Base-by-base conservation (phyloP, 2,113 vertebrate species). In the Elephantulus edwardii region DNA sequence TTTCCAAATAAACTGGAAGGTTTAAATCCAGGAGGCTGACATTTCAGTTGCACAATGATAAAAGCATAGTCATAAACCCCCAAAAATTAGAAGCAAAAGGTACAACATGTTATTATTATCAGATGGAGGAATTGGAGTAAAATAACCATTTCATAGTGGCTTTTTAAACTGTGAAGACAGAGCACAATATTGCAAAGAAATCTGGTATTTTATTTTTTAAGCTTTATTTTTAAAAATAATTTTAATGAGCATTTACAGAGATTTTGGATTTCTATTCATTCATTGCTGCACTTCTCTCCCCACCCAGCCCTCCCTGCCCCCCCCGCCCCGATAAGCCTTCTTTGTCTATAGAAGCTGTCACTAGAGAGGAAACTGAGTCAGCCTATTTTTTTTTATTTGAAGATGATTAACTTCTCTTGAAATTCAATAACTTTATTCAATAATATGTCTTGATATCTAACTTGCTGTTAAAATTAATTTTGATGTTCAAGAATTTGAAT, bases 171-270 rank as follows among this genome's bases (percentile, higher is more conserved):
- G 30, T 48, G 75, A 95, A 90, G 91, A 88, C 75, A 88, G 14
- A 88, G 71, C 91, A 86, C 52, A 95, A 56, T 64, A 85, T 77
- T 92, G 82, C 86, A 78, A 83, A 93, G 92, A 14, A 75, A 95
- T 70, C 77, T 95, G 90, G 66, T 22, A 96, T 96, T 96, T 96
- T 94, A 95, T n/a, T n/a, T n/a, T n/a, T n/a, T n/a, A n/a, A n/a
- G n/a, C n/a, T n/a, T n/a, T n/a, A n/a, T n/a, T n/a, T n/a, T n/a
- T n/a, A n/a, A n/a, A n/a, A n/a, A n/a, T n/a, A n/a, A n/a, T n/a
- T n/a, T n/a, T n/a, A n/a, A n/a, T n/a, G n/a, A n/a, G n/a, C n/a
- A n/a, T n/a, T n/a, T n/a, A n/a, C n/a, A n/a, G n/a, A n/a, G n/a
- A n/a, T n/a, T n/a, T n/a, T n/a, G n/a, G n/a, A n/a, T n/a, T n/a